These are phyloP conservation scores for Euura saliciscinereae DNA, from an alignment of 1,140 invertebrate genomes.

Conservation along the genomic window DNA sequence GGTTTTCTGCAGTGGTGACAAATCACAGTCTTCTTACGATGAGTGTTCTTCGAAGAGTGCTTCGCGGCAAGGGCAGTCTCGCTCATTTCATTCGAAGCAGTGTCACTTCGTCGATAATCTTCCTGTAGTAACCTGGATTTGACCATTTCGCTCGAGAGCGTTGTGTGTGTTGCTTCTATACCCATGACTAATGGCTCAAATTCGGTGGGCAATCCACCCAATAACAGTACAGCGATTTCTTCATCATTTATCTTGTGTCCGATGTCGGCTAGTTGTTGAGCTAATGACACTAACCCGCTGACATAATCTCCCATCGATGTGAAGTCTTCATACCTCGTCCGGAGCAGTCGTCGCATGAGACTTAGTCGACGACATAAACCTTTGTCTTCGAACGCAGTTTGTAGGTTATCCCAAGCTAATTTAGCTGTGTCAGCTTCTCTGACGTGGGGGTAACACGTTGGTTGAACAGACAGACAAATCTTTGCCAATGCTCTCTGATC, in stretches of 20 bases:
- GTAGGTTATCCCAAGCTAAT: background rate
- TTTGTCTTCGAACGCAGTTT: background rate
- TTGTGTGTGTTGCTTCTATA: conserved; percentile 3
- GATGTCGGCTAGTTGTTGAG: conserved; percentile 2
- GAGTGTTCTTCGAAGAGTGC: background rate
- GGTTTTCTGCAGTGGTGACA: background rate
- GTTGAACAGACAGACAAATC: background rate
- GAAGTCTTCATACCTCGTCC: background rate
- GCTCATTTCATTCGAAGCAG: background rate
- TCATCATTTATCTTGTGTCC: background rate
- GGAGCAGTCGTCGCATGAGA: background rate
- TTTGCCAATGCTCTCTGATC: background rate
- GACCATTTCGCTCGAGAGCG: conserved; percentile 1
- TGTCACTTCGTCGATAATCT: background rate
- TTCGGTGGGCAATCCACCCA: background rate
- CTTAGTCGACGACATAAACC: background rate
- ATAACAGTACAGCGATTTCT: background rate
- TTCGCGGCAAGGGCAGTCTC: conserved; percentile 1
- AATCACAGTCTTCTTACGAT: conserved; percentile 1
- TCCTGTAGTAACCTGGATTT: background rate
- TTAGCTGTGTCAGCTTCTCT: conserved; percentile 2
- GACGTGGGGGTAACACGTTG: background rate
- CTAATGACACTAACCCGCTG: background rate
- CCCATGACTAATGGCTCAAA: conserved; percentile 2
- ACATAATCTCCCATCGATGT: background rate